A percentile compares a stretch with the other conserved stretches of the same genome.
phyloP scores from a whole-genome alignment of 2,797 vertebrate species.

The Potorous gilbertii region DNA sequence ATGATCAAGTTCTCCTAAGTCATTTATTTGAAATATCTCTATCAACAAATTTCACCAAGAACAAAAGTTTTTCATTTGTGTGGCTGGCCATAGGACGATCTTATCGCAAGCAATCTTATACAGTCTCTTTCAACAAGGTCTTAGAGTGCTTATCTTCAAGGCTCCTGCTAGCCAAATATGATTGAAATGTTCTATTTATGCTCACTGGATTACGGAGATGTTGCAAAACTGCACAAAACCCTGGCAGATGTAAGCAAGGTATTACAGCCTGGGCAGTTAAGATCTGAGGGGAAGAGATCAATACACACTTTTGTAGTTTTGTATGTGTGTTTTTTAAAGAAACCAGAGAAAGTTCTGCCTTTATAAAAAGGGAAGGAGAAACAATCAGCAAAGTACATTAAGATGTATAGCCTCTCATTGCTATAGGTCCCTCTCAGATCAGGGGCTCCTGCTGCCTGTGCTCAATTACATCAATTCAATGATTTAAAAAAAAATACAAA shows the following conservation, averaged over 20 bases:
- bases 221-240: conserved; percentile 83
- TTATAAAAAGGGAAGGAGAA: conserved; percentile 54
- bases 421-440: conserved; percentile 64
- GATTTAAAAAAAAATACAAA: conserved; percentile 56
- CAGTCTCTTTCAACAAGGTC: conserved; percentile 86
- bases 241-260: conserved; percentile 87
- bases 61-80: conserved; percentile 84
- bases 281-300: conserved; percentile 83
- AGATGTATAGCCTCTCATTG: conserved; percentile 64
- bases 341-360: conserved; percentile 77
- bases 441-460: conserved; percentile 57
- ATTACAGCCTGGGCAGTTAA: conserved; percentile 83
- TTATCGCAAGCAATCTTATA: conserved; percentile 85
- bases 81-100: conserved; percentile 72
- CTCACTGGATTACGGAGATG: conserved; percentile 86
- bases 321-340: conserved; percentile 51
- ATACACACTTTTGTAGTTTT: conserved; percentile 79
- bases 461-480: conserved; percentile 57
- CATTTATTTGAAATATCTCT: conserved; percentile 83
- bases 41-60: conserved; percentile 83
- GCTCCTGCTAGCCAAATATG: conserved; percentile 87
- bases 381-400: conserved; percentile 56
- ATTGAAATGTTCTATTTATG: conserved; percentile 89
- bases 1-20: conserved; percentile 51
- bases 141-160: conserved; percentile 85